Evolutionary conservation across 2,888 invertebrate species (phyloP).

Genomic region (Drosophila anomalata): DNA sequence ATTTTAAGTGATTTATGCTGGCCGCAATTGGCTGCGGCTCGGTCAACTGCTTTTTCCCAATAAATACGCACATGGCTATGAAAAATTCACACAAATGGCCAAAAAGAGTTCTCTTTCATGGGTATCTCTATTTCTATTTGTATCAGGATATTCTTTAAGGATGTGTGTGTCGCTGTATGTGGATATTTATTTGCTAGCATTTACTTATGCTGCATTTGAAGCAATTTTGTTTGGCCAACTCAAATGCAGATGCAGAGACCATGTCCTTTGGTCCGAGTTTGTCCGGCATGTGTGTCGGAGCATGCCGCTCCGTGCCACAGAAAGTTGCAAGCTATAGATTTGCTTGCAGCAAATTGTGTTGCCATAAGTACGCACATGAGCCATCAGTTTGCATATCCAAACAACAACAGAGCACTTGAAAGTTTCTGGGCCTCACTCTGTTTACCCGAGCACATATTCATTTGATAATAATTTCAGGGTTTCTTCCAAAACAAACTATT

Average conservation of each 20-base stretch:
- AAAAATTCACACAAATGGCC: constrained; percentile 52
- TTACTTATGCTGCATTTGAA: constrained; percentile 77
- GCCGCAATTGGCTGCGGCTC: constrained; percentile 67
- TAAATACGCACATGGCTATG: constrained; percentile 60
- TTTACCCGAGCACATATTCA: constrained; percentile 65
- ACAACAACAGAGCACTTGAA: constrained; percentile 23
- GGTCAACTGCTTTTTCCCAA: constrained; percentile 10
- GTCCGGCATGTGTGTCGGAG: constrained; percentile 3
- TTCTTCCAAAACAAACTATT: constrained; percentile 66
- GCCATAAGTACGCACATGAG: constrained; percentile 37
- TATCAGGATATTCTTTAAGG: not conserved
- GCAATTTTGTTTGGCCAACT: constrained; percentile 69
- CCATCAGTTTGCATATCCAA: constrained; percentile 26
- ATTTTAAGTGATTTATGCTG: constrained; percentile 78
- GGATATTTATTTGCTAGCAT: constrained; percentile 76
- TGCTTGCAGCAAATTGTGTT: constrained; percentile 43
- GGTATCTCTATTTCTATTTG: constrained; percentile 22
- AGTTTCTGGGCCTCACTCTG: constrained; percentile 31
- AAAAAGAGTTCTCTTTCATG: constrained; percentile 7
- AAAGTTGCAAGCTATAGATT: constrained; percentile 63
- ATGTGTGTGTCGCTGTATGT: constrained; percentile 18
- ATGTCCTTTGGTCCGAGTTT: not conserved
- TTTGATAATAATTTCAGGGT: constrained; percentile 70
- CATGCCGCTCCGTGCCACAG: constrained; percentile 22
- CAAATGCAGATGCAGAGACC: constrained; percentile 60